These are phyloP conservation scores for Rhinogobio ventralis DNA, from an alignment of 2,797 vertebrate genomes.

Conservation along the genomic window DNA sequence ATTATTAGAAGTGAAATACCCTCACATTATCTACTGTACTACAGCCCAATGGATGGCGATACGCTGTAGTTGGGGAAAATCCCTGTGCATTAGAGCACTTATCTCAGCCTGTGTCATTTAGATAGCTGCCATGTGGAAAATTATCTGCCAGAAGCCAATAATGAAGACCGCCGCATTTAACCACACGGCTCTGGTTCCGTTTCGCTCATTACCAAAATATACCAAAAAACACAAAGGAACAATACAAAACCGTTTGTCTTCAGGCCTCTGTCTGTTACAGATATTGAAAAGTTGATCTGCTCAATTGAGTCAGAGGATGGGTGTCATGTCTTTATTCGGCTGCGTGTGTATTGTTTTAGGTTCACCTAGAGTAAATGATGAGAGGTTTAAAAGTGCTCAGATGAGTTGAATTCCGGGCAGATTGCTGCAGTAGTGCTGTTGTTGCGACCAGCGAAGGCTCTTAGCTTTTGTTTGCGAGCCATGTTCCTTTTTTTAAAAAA, in stretches of 20 bases:
- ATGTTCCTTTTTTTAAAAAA: constrained; percentile 69
- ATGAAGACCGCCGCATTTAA: constrained; percentile 58
- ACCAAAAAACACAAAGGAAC: constrained; percentile 31
- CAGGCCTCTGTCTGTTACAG: constrained; percentile 30
- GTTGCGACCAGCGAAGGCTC: constrained; percentile 73
- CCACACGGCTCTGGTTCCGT: constrained; percentile 41
- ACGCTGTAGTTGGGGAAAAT: constrained; percentile 73
- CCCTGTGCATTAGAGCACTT: constrained; percentile 73
- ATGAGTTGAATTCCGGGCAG: constrained; percentile 77
- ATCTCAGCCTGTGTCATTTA: constrained; percentile 71
- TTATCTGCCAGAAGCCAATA: constrained; percentile 63
- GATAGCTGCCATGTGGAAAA: constrained; percentile 69
- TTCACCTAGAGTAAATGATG: constrained; percentile 20
- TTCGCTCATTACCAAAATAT: constrained; percentile 45
- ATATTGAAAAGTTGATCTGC: not conserved
- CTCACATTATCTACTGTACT: constrained; percentile 75
- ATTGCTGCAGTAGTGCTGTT: constrained; percentile 66
- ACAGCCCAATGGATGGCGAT: constrained; percentile 71
- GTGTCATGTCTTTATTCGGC: constrained; percentile 18
- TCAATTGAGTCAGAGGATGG: not conserved
- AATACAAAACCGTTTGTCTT: constrained; percentile 44
- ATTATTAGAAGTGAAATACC: constrained; percentile 77
- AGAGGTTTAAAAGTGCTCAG: constrained; percentile 67
- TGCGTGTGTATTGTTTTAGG: constrained; percentile 12
- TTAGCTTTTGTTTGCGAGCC: constrained; percentile 76